Evolutionary conservation across 1,140 invertebrate species (phyloP).

Genomic region (Drosophila novamexicana): DNA sequence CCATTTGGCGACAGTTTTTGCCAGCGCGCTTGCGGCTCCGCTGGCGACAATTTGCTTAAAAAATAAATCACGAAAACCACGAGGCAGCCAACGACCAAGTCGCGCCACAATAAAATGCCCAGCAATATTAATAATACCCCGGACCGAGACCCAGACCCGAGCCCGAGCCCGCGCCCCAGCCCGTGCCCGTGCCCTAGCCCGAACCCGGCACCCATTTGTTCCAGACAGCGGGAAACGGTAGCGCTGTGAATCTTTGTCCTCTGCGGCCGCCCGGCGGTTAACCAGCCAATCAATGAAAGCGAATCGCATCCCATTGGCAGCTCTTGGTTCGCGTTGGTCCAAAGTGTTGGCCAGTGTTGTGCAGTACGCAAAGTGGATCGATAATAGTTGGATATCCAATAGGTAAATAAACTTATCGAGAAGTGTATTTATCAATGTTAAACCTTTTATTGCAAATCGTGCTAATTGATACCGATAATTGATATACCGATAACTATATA

Average conservation of each 20-base stretch:
- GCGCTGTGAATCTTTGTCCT: slow-evolving; percentile 7
- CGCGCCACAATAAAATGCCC: slow-evolving; percentile 61
- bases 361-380: slow-evolving; percentile 11
- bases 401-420: not conserved
- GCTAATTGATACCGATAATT: too few relatives aligned
- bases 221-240: slow-evolving; percentile 16
- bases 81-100: slow-evolving; percentile 38
- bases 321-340: not conserved
- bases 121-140: slow-evolving; percentile 66
- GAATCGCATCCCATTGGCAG: slow-evolving; percentile 10
- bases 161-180: not conserved
- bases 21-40: slow-evolving; percentile 24
- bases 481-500: too few relatives aligned
- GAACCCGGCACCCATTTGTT: not conserved
- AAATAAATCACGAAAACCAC: slow-evolving; percentile 75
- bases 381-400: not conserved
- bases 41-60: slow-evolving; percentile 80
- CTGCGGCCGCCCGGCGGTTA: not conserved
- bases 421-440: too few relatives aligned
- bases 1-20: slow-evolving; percentile 68
- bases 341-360: not conserved
- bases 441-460: too few relatives aligned
- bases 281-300: slow-evolving; percentile 21
- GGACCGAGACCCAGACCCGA: not conserved
- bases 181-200: not conserved